Conservation (phyloP, 2,113 vertebrate genomes). For the Isichthys henryi region DNA sequence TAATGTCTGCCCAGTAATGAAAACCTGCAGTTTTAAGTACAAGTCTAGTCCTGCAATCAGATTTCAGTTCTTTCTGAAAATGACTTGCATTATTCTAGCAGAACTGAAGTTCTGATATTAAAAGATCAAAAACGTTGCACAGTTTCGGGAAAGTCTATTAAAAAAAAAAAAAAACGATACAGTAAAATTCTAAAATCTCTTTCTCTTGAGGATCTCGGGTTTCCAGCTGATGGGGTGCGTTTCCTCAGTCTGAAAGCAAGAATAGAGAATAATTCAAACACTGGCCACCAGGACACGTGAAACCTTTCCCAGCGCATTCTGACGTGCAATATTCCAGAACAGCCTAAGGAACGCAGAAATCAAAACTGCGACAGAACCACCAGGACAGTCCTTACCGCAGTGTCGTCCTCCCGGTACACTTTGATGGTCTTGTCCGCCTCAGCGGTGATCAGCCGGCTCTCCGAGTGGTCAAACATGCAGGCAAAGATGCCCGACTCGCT, state of each 20-base stretch:
- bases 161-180: neutral
- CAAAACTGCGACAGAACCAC: neutral
- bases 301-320: neutral
- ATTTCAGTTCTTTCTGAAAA: neutral
- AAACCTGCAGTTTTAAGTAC: neutral
- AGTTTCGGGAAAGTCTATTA: neutral
- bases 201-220: slow-evolving; percentile 97
- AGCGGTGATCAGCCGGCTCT: slow-evolving; percentile 84
- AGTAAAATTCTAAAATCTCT: slow-evolving; percentile 71
- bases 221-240: slow-evolving; percentile 96
- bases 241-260: slow-evolving; percentile 84
- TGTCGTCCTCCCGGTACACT: slow-evolving; percentile 92
- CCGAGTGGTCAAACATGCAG: slow-evolving; percentile 87
- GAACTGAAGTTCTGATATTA: neutral
- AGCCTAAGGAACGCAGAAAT: neutral
- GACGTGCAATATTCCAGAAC: neutral
- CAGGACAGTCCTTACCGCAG: slow-evolving; percentile 64
- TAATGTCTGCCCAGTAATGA: neutral
- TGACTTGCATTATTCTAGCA: neutral
- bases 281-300: too few relatives aligned
- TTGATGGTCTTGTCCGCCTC: slow-evolving; percentile 99
- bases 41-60: neutral
- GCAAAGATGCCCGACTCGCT: slow-evolving; percentile 97
- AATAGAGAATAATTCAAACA: neutral
- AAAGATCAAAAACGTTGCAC: neutral